Evolutionary conservation across 2,113 vertebrate species (phyloP), one percentile per base, ranked within the genome.

Genomic region (Canis aureus): DNA sequence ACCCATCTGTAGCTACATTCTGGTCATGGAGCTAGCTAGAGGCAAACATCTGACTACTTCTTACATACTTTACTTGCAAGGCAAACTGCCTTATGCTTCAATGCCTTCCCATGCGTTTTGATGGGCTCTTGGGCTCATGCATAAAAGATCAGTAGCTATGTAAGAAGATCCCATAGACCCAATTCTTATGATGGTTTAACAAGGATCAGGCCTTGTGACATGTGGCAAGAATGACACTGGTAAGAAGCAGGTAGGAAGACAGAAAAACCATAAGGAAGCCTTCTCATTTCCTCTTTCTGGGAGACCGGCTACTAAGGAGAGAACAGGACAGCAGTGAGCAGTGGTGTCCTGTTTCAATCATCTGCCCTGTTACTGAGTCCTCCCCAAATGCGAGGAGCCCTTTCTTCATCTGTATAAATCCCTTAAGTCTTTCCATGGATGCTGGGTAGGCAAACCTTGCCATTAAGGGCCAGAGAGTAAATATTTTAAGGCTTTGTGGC

Each of bases 81-180:
- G 71, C 16, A 35, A 22, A 27, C 7, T 22, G 25, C 5, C 11
- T 5, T 35, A 51, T 35, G n/a, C 59, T 38, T 38, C n/a, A 22
- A 74, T 6, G 25, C 6, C 62, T 27, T 12, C 19, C 8, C 4
- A 0, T 8, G 5, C 6, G 19, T 10, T 43, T 15, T 0, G 10
- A 23, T 2, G 82, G 59, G 57, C n/a, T 13, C 2, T 17, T 23
- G 16, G 55, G 25, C 17, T 59, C 94, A 43, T 2, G 55, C 2
- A 7, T 11, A 2, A 23, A 74, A 32, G 76, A 4, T 7, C 11
- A 13, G 62, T 8, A 2, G 23, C 15, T 55, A 16, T 43, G 43
- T 5, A 23, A 51, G 79, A 27, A 19, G 64, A 69, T 9, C n/a
- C 51, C 12, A 9, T 2, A 79, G 55, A 69, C 57, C 79, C 35